These are phyloP conservation scores for Ellobius talpinus DNA, from an alignment of 2,113 vertebrate genomes.

Conservation along the genomic window DNA sequence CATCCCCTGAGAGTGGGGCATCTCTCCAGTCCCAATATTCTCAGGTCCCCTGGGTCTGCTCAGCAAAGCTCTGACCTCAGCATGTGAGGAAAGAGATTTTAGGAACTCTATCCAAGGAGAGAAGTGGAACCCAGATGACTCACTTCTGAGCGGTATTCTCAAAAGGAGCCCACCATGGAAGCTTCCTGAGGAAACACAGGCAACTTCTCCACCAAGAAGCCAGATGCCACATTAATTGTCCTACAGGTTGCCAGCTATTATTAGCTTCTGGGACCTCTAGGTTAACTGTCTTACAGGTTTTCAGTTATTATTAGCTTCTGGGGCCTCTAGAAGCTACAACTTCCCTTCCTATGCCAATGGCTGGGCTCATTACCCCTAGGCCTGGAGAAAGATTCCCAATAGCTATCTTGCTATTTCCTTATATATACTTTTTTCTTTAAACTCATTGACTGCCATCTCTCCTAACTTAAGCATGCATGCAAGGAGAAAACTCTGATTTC, in stretches of 20 bases:
- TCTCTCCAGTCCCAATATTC: not conserved
- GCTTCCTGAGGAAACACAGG: not conserved
- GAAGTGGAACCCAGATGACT: not conserved
- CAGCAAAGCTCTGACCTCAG: not conserved
- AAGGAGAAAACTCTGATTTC: constrained; percentile 50
- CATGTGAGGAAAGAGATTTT: not conserved
- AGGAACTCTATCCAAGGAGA: not conserved
- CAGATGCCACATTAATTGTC: not conserved
- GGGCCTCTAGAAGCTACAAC: not conserved
- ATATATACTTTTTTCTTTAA: not conserved
- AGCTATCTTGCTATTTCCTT: not conserved
- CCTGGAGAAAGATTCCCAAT: not conserved
- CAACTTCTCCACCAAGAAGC: not conserved
- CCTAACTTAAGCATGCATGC: constrained; percentile 46
- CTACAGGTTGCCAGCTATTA: not conserved
- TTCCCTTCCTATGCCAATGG: not conserved
- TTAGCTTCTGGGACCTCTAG: not conserved
- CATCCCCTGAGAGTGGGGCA: not conserved
- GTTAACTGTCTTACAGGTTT: constrained; percentile 11
- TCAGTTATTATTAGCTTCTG: not conserved
- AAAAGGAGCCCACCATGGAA: not conserved
- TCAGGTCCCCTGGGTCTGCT: constrained; percentile 37
- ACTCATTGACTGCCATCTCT: constrained; percentile 61
- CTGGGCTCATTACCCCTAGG: not conserved
- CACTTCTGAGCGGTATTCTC: not conserved